Evolutionary conservation across 2,888 invertebrate genomes (phyloP).

Genomic region (Agonopterix subpropinquella): DNA sequence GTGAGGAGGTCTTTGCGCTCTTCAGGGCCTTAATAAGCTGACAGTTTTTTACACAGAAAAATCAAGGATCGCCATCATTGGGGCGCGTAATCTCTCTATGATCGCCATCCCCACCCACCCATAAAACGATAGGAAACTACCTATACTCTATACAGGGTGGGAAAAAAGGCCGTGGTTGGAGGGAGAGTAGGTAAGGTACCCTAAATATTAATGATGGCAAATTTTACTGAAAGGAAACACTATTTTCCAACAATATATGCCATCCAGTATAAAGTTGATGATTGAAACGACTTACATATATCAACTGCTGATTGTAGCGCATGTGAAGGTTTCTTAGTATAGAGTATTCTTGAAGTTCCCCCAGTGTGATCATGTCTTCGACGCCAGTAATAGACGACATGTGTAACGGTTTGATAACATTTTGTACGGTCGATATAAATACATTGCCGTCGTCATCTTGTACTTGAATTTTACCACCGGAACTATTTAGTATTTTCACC

Average conservation of each 20-base stretch:
- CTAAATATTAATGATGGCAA: too few species aligned
- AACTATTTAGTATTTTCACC: slow-evolving; percentile 85
- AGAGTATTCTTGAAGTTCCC: slow-evolving; percentile 95
- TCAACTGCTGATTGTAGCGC: slow-evolving; percentile 89
- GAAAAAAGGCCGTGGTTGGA: too few species aligned
- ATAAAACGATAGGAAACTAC: background rate
- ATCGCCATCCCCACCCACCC: background rate
- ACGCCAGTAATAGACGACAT: slow-evolving; percentile 87
- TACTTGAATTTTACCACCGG: slow-evolving; percentile 85
- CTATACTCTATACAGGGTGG: too few species aligned
- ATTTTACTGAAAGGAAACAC: too few species aligned
- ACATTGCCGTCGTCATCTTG: slow-evolving; percentile 90
- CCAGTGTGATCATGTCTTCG: slow-evolving; percentile 96
- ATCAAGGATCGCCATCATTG: background rate
- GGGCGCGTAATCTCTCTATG: too few species aligned
- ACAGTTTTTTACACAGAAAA: too few species aligned
- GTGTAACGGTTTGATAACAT: slow-evolving; percentile 84
- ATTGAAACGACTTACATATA: slow-evolving; percentile 84
- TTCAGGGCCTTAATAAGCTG: too few species aligned
- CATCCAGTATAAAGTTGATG: too few species aligned
- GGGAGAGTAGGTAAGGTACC: too few species aligned
- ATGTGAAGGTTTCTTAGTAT: slow-evolving; percentile 93
- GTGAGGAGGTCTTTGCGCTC: too few species aligned
- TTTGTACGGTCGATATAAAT: slow-evolving; percentile 72
- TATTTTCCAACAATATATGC: too few species aligned